A percentile compares a stretch with the other conserved stretches of the same genome.
Conservation (phyloP, 2,797 vertebrate genomes). For the Taeniopygia guttata region DNA sequence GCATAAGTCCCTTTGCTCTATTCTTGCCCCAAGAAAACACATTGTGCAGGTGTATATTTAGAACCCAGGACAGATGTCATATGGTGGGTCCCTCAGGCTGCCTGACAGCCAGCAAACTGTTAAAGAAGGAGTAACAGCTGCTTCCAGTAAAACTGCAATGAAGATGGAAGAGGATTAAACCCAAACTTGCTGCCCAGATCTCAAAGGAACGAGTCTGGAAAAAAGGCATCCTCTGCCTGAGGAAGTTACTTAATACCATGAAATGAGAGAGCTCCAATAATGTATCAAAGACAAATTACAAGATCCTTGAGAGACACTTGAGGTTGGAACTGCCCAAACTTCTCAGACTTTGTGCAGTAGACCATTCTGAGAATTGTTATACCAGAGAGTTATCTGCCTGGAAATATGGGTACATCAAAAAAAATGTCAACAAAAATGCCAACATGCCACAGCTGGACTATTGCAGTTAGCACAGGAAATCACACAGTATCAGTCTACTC, state of each 20-base stretch:
- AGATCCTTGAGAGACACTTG: neutral
- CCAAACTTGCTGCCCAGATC: constrained; percentile 22
- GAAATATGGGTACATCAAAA: neutral
- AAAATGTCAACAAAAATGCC: neutral
- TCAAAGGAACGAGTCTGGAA: constrained; percentile 25
- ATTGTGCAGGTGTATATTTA: neutral
- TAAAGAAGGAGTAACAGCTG: constrained; percentile 34
- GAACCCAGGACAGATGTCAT: constrained; percentile 40
- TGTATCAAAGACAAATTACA: constrained; percentile 7
- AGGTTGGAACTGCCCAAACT: neutral
- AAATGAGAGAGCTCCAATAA: neutral
- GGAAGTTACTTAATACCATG: constrained; percentile 39
- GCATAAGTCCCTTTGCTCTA: neutral
- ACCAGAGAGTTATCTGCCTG: neutral
- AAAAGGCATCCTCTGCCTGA: constrained; percentile 29
- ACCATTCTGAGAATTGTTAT: neutral
- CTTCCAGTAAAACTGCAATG: constrained; percentile 30
- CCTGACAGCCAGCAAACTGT: neutral
- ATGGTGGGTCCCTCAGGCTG: constrained; percentile 14
- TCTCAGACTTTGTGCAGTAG: neutral
- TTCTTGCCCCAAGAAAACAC: constrained; percentile 39
- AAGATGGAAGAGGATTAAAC: constrained; percentile 45
- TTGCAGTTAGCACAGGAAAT: neutral
- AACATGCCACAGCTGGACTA: neutral
- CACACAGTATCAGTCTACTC: neutral